Evolutionary conservation across 2,888 invertebrate genomes (phyloP).

Genomic region (Drosophila subquinaria): DNA sequence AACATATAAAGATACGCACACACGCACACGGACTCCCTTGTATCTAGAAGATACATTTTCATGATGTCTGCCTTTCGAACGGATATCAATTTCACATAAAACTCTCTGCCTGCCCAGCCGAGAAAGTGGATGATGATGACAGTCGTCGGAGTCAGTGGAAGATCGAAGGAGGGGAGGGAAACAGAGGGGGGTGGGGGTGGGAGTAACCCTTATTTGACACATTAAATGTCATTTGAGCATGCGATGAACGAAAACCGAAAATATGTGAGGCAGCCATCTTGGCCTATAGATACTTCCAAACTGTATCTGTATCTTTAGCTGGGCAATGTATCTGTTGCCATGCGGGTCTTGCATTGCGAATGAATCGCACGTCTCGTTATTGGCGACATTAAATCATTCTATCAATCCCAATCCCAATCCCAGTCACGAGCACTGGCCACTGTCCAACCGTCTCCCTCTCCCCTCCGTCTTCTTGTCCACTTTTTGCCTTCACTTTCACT

Average conservation of each 20-base stretch:
- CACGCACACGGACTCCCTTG: slow-evolving; percentile 48
- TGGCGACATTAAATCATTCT: slow-evolving; percentile 84
- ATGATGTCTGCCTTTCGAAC: slow-evolving; percentile 67
- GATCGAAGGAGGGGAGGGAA: neutral
- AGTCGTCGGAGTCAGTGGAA: slow-evolving; percentile 25
- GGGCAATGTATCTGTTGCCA: slow-evolving; percentile 31
- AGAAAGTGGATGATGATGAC: slow-evolving; percentile 75
- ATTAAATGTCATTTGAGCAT: slow-evolving; percentile 83
- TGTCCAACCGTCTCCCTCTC: slow-evolving; percentile 27
- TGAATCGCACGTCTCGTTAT: slow-evolving; percentile 80
- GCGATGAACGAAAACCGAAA: slow-evolving; percentile 70
- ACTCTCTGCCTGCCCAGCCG: slow-evolving; percentile 68
- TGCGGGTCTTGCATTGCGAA: slow-evolving; percentile 72
- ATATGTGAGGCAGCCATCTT: slow-evolving; percentile 78
- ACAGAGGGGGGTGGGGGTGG: slow-evolving; percentile 27
- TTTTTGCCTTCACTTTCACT: slow-evolving; percentile 1
- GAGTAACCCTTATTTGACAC: slow-evolving; percentile 84
- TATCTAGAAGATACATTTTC: slow-evolving; percentile 43
- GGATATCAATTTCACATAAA: slow-evolving; percentile 85
- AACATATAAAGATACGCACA: slow-evolving; percentile 50
- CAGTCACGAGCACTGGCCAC: slow-evolving; percentile 69
- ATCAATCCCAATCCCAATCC: slow-evolving; percentile 78
- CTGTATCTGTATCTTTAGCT: slow-evolving; percentile 39
- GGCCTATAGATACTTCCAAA: slow-evolving; percentile 10
- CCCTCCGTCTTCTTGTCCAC: neutral